These are phyloP conservation scores for Apteryx owenii DNA, from an alignment of 2,113 vertebrate species.

Conservation along the genomic window DNA sequence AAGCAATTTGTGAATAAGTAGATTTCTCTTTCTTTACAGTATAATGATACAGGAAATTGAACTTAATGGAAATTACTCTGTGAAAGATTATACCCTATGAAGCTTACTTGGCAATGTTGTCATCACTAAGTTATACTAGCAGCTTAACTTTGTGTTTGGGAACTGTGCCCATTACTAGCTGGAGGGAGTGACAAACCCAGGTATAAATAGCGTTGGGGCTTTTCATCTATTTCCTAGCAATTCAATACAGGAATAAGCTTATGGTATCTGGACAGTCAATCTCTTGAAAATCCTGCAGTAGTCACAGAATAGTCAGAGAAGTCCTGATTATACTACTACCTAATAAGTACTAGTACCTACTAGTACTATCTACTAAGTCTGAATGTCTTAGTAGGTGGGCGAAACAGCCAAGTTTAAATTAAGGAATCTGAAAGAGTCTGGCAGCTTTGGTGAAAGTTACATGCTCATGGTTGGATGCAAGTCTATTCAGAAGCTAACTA, in stretches of 20 bases:
- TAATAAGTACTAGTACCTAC: too few relatives aligned
- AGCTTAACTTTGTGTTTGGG: not conserved
- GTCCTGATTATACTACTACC: not conserved
- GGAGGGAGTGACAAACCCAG: not conserved
- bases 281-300: not conserved
- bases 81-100: not conserved
- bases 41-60: not conserved
- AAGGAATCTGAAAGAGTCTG: not conserved
- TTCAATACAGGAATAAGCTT: not conserved
- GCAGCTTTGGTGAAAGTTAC: not conserved
- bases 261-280: not conserved
- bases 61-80: not conserved
- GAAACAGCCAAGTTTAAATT: not conserved
- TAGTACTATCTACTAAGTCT: not conserved
- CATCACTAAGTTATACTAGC: not conserved
- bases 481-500: not conserved
- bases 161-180: not conserved
- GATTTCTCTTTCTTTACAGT: not conserved
- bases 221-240: not conserved
- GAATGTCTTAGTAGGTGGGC: not conserved
- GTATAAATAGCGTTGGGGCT: not conserved
- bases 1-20: conserved; percentile 3
- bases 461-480: not conserved
- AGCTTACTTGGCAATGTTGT: not conserved
- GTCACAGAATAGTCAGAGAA: not conserved